phyloP scores from a whole-genome alignment of 2,888 invertebrate species.

The Tipula vernalis region DNA sequence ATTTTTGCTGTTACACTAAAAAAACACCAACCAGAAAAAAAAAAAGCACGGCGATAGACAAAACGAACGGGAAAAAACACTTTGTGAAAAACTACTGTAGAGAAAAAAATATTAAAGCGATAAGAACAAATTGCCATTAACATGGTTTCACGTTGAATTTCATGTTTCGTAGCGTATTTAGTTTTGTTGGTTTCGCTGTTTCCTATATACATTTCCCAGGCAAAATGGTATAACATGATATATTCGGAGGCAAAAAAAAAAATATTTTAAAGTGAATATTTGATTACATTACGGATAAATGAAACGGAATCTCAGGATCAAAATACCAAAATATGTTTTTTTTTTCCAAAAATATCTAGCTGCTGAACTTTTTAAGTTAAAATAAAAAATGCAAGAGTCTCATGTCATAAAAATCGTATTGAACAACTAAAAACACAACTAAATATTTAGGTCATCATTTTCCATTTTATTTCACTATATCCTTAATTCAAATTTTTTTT shows the following conservation, averaged over 20 bases:
- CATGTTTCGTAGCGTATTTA: background rate
- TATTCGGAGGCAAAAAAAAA: background rate
- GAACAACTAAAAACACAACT: background rate
- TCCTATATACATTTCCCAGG: background rate
- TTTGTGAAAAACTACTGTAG: background rate
- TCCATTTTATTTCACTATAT: background rate
- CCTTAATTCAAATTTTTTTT: background rate
- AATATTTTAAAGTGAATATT: background rate
- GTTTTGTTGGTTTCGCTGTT: background rate
- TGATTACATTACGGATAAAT: background rate
- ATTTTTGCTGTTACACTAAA: background rate
- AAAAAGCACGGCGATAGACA: background rate
- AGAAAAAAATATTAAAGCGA: background rate
- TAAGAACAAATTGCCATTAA: background rate
- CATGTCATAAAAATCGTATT: background rate
- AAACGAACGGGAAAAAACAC: background rate
- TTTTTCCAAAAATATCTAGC: no score
- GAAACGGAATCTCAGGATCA: background rate
- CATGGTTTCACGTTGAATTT: background rate
- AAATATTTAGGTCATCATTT: background rate
- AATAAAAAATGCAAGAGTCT: no score
- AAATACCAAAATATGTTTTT: background rate
- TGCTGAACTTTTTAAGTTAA: no score
- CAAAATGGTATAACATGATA: background rate
- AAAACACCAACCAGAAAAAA: background rate